These are phyloP conservation scores for Drosophila merina DNA, from an alignment of 2,888 invertebrate species.

Conservation along the genomic window DNA sequence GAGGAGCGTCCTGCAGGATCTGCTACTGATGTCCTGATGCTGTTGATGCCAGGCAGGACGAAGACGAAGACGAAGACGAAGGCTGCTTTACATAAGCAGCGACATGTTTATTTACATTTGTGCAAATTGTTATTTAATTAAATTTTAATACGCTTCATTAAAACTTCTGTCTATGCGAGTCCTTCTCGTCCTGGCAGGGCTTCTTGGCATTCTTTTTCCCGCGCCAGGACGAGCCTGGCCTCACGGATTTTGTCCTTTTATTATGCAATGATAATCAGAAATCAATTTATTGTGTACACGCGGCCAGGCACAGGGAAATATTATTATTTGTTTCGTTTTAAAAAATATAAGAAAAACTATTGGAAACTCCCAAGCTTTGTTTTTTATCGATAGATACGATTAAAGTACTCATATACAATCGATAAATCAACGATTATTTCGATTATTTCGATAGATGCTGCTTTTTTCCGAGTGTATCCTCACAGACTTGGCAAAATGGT, in stretches of 20 bases:
- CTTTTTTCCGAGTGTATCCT: neutral
- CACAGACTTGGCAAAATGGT: conserved; percentile 25
- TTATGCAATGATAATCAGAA: conserved; percentile 77
- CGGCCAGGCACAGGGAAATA: conserved; percentile 2
- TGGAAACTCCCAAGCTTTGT: no score
- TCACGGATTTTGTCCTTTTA: conserved; percentile 61
- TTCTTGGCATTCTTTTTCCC: conserved; percentile 1
- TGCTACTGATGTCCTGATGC: conserved; percentile 4
- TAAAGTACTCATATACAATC: neutral
- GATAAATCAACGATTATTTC: no score
- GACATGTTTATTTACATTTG: conserved; percentile 75
- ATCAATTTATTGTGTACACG: conserved; percentile 73
- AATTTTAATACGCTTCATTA: conserved; percentile 79
- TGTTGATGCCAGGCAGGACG: neutral
- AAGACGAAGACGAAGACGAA: neutral
- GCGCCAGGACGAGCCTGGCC: neutral
- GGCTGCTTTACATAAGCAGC: conserved; percentile 66
- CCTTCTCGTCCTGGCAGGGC: neutral
- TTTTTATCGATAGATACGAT: no score
- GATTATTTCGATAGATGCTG: no score
- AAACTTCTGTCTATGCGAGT: conserved; percentile 54
- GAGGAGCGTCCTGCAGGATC: conserved; percentile 20
- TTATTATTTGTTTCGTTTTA: neutral
- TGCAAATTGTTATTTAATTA: conserved; percentile 79
- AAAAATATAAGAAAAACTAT: no score